These are phyloP conservation scores for Andrena chrysosceles DNA, from an alignment of 2,888 invertebrate genomes.

Conservation along the genomic window DNA sequence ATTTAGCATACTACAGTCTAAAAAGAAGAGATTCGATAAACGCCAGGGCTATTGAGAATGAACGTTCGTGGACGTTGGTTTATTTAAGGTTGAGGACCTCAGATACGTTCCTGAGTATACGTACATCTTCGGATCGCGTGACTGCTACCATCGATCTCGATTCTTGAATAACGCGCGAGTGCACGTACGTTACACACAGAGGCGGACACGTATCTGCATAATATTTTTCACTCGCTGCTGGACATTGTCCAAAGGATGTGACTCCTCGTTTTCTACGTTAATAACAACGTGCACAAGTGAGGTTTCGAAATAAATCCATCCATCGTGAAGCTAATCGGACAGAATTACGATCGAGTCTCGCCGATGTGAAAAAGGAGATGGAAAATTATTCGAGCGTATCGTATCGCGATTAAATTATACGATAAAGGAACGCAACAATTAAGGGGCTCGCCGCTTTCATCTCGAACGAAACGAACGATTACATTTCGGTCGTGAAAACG, in stretches of 20 bases:
- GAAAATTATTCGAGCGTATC: not conserved
- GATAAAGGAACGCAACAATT: not conserved
- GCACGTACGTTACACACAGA: slow-evolving; percentile 5
- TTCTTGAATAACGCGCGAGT: slow-evolving; percentile 52
- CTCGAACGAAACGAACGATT: slow-evolving; percentile 1
- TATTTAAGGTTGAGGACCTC: not conserved
- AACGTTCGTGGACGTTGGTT: not conserved
- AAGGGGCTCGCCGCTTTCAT: slow-evolving; percentile 1
- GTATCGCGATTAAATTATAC: not conserved
- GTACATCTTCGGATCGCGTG: slow-evolving; percentile 58
- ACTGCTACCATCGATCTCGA: slow-evolving; percentile 59
- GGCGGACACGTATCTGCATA: not conserved
- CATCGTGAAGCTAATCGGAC: not conserved
- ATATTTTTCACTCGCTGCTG: slow-evolving; percentile 27
- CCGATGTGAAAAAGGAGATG: not conserved
- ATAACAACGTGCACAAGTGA: not conserved
- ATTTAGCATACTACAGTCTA: too few relatives aligned
- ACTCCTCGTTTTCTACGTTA: slow-evolving; percentile 1
- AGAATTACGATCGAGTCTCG: not conserved
- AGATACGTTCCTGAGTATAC: slow-evolving; percentile 34
- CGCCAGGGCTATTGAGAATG: not conserved
- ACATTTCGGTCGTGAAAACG: slow-evolving; percentile 11
- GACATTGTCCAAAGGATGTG: slow-evolving; percentile 23
- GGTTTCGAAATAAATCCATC: not conserved
- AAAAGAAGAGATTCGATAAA: not conserved